Percentiles rank a stretch among this genome's conserved stretches.
phyloP scores from a whole-genome alignment of 2,113 vertebrate species.

The Callocephalon fimbriatum region DNA sequence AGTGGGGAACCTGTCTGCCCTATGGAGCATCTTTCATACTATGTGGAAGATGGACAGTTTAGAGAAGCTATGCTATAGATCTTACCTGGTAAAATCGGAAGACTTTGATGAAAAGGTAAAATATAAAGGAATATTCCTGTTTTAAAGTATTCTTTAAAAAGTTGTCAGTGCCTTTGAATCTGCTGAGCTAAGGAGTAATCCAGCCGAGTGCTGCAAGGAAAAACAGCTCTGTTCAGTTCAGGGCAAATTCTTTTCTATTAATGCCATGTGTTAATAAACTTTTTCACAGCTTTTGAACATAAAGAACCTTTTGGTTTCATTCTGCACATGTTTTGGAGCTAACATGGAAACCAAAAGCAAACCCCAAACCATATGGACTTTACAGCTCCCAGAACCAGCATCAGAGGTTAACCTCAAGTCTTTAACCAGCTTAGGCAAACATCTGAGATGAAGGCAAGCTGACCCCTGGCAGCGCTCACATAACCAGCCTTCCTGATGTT shows the following conservation, averaged over 20 bases:
- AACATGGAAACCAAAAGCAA: not conserved
- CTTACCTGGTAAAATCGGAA: not conserved
- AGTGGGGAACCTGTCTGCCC: not conserved
- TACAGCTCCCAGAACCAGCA: slow-evolving; percentile 23
- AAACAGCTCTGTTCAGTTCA: not conserved
- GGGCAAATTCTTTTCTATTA: not conserved
- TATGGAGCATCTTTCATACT: accelerated
- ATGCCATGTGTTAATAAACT: slow-evolving; percentile 18
- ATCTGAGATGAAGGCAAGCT: not conserved
- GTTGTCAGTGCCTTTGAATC: not conserved
- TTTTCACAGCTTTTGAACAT: slow-evolving; percentile 37
- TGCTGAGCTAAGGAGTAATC: not conserved
- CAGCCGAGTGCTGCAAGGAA: not conserved
- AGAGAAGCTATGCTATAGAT: not conserved
- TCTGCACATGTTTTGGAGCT: not conserved
- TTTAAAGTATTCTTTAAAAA: not conserved
- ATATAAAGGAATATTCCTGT: not conserved
- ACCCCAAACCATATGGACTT: not conserved
- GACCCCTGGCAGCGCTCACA: not conserved
- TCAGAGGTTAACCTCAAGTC: slow-evolving; percentile 9
- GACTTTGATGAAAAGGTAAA: not conserved
- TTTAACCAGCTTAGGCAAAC: not conserved
- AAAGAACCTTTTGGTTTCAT: slow-evolving; percentile 35
- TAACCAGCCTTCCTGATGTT: not conserved
- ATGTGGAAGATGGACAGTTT: not conserved